A percentile compares a stretch with the other conserved stretches of the same genome.
phyloP scores from a whole-genome alignment of 2,888 invertebrate genomes.

The Ectropis crepuscularia region DNA sequence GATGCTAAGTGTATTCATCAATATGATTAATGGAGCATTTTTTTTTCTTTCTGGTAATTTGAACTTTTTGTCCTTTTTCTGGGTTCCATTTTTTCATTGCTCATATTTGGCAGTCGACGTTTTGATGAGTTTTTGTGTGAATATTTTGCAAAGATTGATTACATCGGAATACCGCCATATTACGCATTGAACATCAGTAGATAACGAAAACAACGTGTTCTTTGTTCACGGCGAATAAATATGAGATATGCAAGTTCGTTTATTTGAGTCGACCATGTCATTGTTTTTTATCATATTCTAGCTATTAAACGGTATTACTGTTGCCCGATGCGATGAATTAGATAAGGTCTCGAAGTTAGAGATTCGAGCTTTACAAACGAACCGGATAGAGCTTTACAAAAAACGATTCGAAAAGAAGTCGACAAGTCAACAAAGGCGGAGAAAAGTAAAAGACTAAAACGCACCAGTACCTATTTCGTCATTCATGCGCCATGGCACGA shows the following conservation, averaged over 20 bases:
- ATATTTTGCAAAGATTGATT: constrained; percentile 69
- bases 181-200: constrained; percentile 43
- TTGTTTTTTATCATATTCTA: constrained; percentile 51
- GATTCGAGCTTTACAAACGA: constrained; percentile 69
- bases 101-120: constrained; percentile 53
- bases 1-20: constrained; percentile 73
- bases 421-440: constrained; percentile 78
- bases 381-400: constrained; percentile 72
- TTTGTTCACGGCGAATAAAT: constrained; percentile 40
- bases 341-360: constrained; percentile 78
- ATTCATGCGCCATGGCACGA: constrained; percentile 72
- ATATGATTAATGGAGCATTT: constrained; percentile 72
- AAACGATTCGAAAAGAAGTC: constrained; percentile 73
- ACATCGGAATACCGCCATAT: constrained; percentile 47
- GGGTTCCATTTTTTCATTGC: constrained; percentile 53
- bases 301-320: constrained; percentile 53
- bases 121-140: constrained; percentile 63
- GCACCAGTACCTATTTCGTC: constrained; percentile 67
- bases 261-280: constrained; percentile 49
- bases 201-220: constrained; percentile 9
- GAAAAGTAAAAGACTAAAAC: constrained; percentile 76
- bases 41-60: constrained; percentile 61
- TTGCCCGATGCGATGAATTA: constrained; percentile 66
- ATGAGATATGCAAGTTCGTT: constrained; percentile 42
- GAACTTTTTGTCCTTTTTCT: constrained; percentile 57